Evolutionary conservation across 1,140 invertebrate genomes (phyloP), one percentile per base, ranked within the genome.

Genomic region (Brachionus koreanus): DNA sequence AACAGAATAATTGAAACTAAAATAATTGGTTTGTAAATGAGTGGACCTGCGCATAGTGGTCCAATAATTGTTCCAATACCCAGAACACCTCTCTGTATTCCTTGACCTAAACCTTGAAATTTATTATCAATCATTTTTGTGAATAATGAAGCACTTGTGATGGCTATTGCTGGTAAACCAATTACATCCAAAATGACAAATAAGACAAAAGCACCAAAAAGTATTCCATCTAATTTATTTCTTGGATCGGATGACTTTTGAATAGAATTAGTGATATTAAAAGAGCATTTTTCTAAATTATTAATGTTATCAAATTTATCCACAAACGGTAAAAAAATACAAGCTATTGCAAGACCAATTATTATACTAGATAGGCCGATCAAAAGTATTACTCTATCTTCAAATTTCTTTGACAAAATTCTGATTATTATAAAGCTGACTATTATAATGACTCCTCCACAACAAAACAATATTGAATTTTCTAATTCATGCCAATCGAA

Each of bases 111-210:
- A 42, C 82, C 82, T 61, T 72, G 82, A 23, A 29, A 12, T 57
- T 61, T 19, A 6, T 82, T 63, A n/a, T 35, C 43, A 23, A 63
- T 82, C 35, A 82, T 42, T 63, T 82, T 82, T n/a, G 82, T 72
- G 39, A 82, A 82, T 19, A 82, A 10, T 23, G 82, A 72, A 10
- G 57, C 29, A 25, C 42, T 52, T 29, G 65, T 42, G 25, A 69
- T 63, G 6, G 82, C 82, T 29, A 82, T 74, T 19, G 37, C 43
- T 75, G 82, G 82, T 33, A 82, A 61, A 63, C 82, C 82, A 10
- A 82, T 42, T 6, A 82, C 42, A 82, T 82, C 67, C 7, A 82
- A 69, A 37, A 82, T 42, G 25, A 82, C 82, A 52, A 69, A 69
- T 16, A 72, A 13, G 7, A 82, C 39, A 74, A 82, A 82, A 33